A percentile compares a stretch with the other conserved stretches of the same genome.
Conservation (phyloP, 2,797 vertebrate genomes). For the Sebastolobus alascanus region DNA sequence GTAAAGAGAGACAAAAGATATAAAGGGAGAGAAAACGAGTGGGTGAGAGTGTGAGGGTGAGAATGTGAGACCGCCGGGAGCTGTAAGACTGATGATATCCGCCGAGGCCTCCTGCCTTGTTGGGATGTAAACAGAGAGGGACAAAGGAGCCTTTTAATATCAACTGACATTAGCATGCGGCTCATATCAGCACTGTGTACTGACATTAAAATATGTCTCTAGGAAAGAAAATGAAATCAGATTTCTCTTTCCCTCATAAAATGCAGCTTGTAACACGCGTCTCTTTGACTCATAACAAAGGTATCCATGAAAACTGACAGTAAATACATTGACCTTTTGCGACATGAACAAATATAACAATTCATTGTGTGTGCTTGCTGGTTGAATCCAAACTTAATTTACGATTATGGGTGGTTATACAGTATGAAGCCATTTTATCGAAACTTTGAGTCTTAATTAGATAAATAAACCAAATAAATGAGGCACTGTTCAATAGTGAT, state of each 20-base stretch:
- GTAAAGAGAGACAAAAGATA: constrained; percentile 37
- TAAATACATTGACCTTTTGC: neutral
- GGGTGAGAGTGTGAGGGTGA: constrained; percentile 44
- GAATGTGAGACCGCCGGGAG: constrained; percentile 37
- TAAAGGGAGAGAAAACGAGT: constrained; percentile 43
- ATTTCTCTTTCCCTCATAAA: constrained; percentile 7
- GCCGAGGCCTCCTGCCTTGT: constrained; percentile 34
- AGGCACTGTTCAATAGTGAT: neutral
- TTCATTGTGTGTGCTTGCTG: neutral
- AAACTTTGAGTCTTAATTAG: neutral
- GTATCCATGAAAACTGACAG: neutral
- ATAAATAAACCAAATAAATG: neutral
- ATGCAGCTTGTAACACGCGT: neutral
- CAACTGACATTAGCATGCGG: constrained; percentile 48
- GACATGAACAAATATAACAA: neutral
- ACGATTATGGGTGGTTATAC: neutral
- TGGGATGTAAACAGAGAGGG: constrained; percentile 55
- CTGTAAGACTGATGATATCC: constrained; percentile 45
- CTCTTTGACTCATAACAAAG: neutral
- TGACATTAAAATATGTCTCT: constrained; percentile 28
- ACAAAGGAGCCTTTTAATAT: constrained; percentile 52
- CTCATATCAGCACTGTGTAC: constrained; percentile 32
- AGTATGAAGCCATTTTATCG: neutral
- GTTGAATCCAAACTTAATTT: neutral
- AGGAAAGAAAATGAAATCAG: constrained; percentile 28